Percentiles rank a stretch among this genome's conserved stretches.
Conservation (phyloP, 1,140 invertebrate species). For the Druon quercuslanigerum region DNA sequence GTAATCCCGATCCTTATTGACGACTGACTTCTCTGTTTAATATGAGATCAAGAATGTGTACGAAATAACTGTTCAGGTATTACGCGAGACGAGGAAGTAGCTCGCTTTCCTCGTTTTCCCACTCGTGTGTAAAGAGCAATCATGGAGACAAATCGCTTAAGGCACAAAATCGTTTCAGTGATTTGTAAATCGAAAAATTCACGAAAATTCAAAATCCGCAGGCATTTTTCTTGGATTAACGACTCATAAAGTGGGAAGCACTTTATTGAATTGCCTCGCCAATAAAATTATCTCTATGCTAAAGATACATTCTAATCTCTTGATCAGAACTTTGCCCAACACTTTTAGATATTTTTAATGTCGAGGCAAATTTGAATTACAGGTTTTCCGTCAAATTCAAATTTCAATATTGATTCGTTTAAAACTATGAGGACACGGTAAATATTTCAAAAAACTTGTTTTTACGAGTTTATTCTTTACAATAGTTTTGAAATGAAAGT, state of each 20-base stretch:
- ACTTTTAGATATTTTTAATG: not conserved
- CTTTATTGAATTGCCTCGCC: not conserved
- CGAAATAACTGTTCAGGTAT: slow-evolving; percentile 9
- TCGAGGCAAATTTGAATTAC: not conserved
- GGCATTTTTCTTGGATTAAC: not conserved
- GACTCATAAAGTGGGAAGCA: not conserved
- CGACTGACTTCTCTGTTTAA: slow-evolving; percentile 13
- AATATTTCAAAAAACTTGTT: too few species aligned
- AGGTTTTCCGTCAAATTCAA: too few species aligned
- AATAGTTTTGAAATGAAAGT: too few species aligned
- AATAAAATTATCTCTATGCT: not conserved
- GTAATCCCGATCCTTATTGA: slow-evolving; percentile 3
- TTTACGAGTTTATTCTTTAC: too few species aligned
- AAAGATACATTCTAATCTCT: slow-evolving; percentile 7
- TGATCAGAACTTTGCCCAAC: not conserved
- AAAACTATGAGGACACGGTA: too few species aligned
- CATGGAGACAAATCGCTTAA: not conserved
- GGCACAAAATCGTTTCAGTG: slow-evolving; percentile 11
- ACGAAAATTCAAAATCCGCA: not conserved
- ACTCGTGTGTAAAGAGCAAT: not conserved
- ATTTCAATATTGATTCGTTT: too few species aligned
- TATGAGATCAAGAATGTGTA: slow-evolving; percentile 1
- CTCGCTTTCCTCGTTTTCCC: slow-evolving; percentile 17
- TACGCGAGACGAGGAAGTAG: slow-evolving; percentile 22
- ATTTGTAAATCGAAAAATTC: not conserved